phyloP scores from a whole-genome alignment of 2,888 invertebrate species.

The Lordiphosa andalusiaca region DNA sequence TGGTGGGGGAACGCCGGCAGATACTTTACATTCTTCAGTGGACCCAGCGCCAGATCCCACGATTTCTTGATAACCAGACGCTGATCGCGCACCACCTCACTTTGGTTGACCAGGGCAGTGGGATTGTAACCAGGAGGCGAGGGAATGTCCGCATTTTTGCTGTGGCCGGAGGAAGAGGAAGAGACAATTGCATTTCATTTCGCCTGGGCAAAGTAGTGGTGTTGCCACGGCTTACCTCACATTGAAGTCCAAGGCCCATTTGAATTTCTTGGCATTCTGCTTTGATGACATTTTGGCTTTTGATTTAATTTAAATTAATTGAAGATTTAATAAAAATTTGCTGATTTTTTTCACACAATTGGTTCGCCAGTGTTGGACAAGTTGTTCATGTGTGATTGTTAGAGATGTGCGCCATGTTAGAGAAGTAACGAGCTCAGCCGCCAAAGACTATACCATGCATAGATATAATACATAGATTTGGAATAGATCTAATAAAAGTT shows the following conservation, averaged over 20 bases:
- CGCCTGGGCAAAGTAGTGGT: not conserved
- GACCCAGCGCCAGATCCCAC: slow-evolving; percentile 97
- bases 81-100: slow-evolving; percentile 91
- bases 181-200: slow-evolving; percentile 2
- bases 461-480: too few species aligned
- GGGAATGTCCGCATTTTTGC: slow-evolving; percentile 83
- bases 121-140: slow-evolving; percentile 93
- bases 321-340: slow-evolving; percentile 30
- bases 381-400: not conserved
- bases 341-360: slow-evolving; percentile 12
- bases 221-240: slow-evolving; percentile 80
- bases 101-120: slow-evolving; percentile 86
- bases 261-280: slow-evolving; percentile 81
- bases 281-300: slow-evolving; percentile 76
- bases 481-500: too few species aligned
- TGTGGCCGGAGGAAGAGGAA: slow-evolving; percentile 14
- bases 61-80: slow-evolving; percentile 94
- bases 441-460: too few species aligned
- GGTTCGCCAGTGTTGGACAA: slow-evolving; percentile 10
- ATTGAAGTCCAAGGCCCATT: slow-evolving; percentile 85
- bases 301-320: slow-evolving; percentile 34
- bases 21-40: slow-evolving; percentile 89
- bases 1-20: not conserved
- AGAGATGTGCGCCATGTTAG: not conserved
- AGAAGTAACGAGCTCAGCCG: too few species aligned